These are phyloP conservation scores for Campylomormyrus numenius DNA, from an alignment of 2,113 vertebrate species.

Conservation along the genomic window DNA sequence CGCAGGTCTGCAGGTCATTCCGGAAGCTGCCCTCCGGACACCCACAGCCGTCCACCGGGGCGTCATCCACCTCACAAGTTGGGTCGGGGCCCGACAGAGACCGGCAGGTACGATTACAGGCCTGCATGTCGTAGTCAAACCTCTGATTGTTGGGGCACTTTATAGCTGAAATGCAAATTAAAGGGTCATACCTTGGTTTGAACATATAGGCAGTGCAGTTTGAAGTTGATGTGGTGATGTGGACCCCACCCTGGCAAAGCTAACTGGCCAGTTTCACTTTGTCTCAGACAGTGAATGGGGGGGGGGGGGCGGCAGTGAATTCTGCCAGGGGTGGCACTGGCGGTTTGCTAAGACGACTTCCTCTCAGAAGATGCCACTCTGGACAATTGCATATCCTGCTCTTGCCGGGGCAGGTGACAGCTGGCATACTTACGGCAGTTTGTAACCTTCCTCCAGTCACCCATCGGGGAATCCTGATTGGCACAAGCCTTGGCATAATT, in stretches of 20 bases:
- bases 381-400: background rate
- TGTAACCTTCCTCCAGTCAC: slow-evolving; percentile 52
- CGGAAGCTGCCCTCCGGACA: slow-evolving; percentile 50
- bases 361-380: too few species aligned
- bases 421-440: slow-evolving; percentile 52
- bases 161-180: slow-evolving; percentile 37
- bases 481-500: slow-evolving; percentile 59
- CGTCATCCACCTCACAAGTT: slow-evolving; percentile 36
- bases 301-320: background rate
- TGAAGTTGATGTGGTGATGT: too few species aligned
- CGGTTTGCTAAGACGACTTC: background rate
- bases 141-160: slow-evolving; percentile 46
- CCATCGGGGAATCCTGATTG: slow-evolving; percentile 41
- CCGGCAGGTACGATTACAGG: slow-evolving; percentile 55
- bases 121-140: slow-evolving; percentile 44
- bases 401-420: background rate
- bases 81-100: slow-evolving; percentile 47
- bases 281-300: too few species aligned
- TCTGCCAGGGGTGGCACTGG: background rate
- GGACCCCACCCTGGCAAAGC: too few species aligned
- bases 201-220: background rate
- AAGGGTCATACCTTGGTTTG: background rate
- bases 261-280: too few species aligned
- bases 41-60: slow-evolving; percentile 57
- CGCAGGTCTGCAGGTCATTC: slow-evolving; percentile 34